Percentiles rank a stretch among this genome's conserved stretches.
phyloP scores from a whole-genome alignment of 2,113 vertebrate genomes.

The Promerops cafer region DNA sequence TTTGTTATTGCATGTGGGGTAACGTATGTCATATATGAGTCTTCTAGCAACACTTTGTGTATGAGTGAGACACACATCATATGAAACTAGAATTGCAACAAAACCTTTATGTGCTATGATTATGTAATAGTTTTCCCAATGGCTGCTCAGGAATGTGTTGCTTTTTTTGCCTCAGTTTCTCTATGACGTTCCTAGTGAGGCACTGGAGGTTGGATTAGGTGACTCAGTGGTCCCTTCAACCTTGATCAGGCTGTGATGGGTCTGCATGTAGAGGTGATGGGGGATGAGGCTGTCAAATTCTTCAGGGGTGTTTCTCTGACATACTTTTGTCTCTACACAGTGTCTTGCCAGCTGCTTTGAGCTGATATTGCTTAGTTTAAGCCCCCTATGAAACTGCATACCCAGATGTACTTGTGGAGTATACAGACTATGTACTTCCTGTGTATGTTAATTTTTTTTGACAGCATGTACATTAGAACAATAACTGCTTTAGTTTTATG shows the following conservation, averaged over 20 bases:
- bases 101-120: neutral
- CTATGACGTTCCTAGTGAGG: neutral
- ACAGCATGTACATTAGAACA: neutral
- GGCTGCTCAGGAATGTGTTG: neutral
- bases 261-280: neutral
- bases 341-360: neutral
- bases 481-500: neutral
- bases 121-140: neutral
- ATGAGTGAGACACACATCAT: neutral
- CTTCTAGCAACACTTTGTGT: accelerated
- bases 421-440: neutral
- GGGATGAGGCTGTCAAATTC: neutral
- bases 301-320: neutral
- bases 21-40: accelerated
- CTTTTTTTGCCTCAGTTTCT: neutral
- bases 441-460: neutral
- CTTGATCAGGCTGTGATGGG: neutral
- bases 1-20: neutral
- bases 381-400: neutral
- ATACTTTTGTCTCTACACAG: neutral
- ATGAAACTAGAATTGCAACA: neutral
- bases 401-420: neutral
- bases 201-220: neutral
- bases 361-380: neutral
- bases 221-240: neutral